These are phyloP conservation scores for Forbesichthys agassizii DNA, from an alignment of 2,113 vertebrate species.

Conservation along the genomic window DNA sequence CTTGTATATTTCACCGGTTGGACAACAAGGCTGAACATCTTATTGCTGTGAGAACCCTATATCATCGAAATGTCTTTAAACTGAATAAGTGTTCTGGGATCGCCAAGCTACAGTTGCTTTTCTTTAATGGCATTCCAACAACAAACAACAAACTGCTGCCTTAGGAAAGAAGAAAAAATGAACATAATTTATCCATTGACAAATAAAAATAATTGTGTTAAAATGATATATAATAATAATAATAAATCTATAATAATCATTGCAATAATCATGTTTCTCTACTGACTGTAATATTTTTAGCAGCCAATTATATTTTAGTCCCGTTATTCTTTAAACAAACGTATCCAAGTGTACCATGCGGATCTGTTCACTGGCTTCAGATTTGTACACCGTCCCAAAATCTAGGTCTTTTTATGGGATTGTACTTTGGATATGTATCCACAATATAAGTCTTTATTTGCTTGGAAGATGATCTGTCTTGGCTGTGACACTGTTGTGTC, in stretches of 20 bases:
- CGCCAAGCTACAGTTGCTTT: slow-evolving; percentile 20
- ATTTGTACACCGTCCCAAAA: slow-evolving; percentile 35
- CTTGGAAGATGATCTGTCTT: no score
- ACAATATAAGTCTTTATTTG: slow-evolving; percentile 20
- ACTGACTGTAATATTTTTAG: slow-evolving; percentile 43
- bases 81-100: slow-evolving; percentile 33
- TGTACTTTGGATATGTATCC: slow-evolving; percentile 9
- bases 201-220: slow-evolving; percentile 29
- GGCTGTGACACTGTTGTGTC: no score
- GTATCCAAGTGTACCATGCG: slow-evolving; percentile 35
- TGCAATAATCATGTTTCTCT: slow-evolving; percentile 3
- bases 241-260: slow-evolving; percentile 1
- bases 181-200: slow-evolving; percentile 20
- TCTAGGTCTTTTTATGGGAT: background rate
- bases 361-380: slow-evolving; percentile 3
- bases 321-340: slow-evolving; percentile 28
- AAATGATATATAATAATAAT: background rate
- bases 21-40: slow-evolving; percentile 36
- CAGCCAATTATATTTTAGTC: slow-evolving; percentile 10
- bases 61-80: slow-evolving; percentile 31
- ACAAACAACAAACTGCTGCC: slow-evolving; percentile 21
- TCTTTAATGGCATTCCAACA: slow-evolving; percentile 27
- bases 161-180: slow-evolving; percentile 18
- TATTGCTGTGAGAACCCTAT: slow-evolving; percentile 43
- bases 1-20: slow-evolving; percentile 1